These are phyloP conservation scores for Malthinus seriepunctatus DNA, from an alignment of 2,888 invertebrate species.

Conservation along the genomic window DNA sequence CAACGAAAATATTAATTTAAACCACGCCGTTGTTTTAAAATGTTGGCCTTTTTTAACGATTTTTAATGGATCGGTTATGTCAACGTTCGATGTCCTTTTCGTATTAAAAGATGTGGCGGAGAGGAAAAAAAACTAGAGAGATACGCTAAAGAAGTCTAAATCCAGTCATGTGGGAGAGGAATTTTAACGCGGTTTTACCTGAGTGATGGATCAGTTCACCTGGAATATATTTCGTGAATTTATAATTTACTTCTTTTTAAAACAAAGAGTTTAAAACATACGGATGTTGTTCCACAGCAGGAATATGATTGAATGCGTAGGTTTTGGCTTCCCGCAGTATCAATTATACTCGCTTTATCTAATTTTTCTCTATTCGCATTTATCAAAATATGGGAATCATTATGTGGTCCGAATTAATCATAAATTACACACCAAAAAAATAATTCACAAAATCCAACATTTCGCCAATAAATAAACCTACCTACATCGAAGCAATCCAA, in stretches of 20 bases:
- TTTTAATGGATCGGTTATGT: constrained; percentile 25
- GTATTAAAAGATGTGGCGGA: background rate
- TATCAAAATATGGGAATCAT: constrained; percentile 13
- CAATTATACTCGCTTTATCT: constrained; percentile 41
- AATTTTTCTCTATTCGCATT: constrained; percentile 12
- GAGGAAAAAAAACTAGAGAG: background rate
- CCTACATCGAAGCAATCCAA: too few species aligned
- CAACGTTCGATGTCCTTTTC: constrained; percentile 24
- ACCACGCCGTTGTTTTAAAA: background rate
- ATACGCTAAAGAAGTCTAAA: constrained; percentile 20
- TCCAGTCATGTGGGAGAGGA: constrained; percentile 40
- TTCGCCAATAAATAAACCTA: too few species aligned
- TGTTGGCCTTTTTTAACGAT: background rate
- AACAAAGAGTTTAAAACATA: constrained; percentile 41
- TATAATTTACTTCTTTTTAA: constrained; percentile 37
- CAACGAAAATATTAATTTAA: too few species aligned
- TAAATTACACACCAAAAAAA: too few species aligned
- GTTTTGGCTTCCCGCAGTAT: constrained; percentile 47
- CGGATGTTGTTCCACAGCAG: constrained; percentile 47
- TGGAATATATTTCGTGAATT: constrained; percentile 40
- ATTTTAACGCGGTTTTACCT: constrained; percentile 43
- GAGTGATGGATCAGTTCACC: constrained; percentile 45
- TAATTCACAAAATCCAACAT: too few species aligned
- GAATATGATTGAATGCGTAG: constrained; percentile 47
- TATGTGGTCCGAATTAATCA: background rate